These are phyloP conservation scores for Cnemophilus loriae DNA, from an alignment of 2,113 vertebrate genomes.

Conservation along the genomic window DNA sequence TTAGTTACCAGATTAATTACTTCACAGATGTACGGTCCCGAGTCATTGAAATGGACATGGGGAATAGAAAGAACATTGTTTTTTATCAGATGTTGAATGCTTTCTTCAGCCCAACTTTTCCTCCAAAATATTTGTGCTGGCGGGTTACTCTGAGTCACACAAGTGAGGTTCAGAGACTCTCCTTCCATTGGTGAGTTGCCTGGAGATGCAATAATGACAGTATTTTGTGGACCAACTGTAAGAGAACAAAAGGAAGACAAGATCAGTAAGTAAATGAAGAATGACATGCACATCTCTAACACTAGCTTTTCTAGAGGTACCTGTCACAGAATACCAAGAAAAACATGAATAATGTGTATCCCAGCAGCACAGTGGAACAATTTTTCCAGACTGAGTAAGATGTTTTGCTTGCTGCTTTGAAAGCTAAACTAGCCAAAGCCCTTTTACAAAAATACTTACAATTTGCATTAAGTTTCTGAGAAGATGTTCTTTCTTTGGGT, in stretches of 20 bases:
- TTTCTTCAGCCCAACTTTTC: background rate
- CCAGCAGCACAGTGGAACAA: background rate
- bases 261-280: background rate
- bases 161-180: conserved; percentile 24
- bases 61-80: conserved; percentile 5
- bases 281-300: background rate
- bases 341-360: background rate
- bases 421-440: background rate
- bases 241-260: background rate
- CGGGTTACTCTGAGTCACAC: conserved; percentile 51
- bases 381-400: background rate
- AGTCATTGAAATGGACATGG: background rate
- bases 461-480: conserved; percentile 39
- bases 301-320: background rate
- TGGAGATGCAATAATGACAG: conserved; percentile 10
- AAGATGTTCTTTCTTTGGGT: conserved; percentile 61
- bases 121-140: conserved; percentile 38
- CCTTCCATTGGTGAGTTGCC: background rate
- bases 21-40: conserved; percentile 62
- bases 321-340: background rate
- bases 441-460: conserved; percentile 58
- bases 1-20: conserved; percentile 28
- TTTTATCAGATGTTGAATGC: background rate
- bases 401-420: background rate
- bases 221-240: conserved; percentile 57